Evolutionary conservation across 2,797 vertebrate genomes (phyloP), one percentile per base, ranked within the genome.

Genomic region (Falco biarmicus): DNA sequence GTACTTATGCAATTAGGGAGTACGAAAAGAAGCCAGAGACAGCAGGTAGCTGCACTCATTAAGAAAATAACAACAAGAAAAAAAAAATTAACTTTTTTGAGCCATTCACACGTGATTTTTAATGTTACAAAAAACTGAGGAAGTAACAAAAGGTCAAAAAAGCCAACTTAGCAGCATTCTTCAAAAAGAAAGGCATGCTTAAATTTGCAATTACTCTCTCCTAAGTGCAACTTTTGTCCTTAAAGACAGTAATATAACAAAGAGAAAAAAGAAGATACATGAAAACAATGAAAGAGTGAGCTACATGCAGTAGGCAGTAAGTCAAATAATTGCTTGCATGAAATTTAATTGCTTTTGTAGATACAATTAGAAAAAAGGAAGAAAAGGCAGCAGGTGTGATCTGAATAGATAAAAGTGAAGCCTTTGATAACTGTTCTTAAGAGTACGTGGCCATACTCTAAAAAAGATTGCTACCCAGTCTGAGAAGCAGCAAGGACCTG

Each of bases 271-370:
- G 48, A 83, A 89, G 63, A 51, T 51, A 61, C 11, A 71, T 59
- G 76, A 93, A 96, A 94, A 96, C 92, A 95, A 91, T 84, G 82
- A 47, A 89, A 89, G 78, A 80, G 31, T 89, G 83, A 92, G 79
- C 71, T 78, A 91, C 68, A 60, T 59, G 82, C 54, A 95, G 93
- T 83, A 94, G 94, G 95, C 90, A 95, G 93, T 47, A 78, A 90
- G 95, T 93, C 73, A 94, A 94, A 89, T 94, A 96, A 96, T 93
- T 94, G 84, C 81, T 26, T 56, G 93, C 75, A 87, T 81, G 76
- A 86, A 85, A 90, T 85, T 29, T 94, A 97, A 95, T 81, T 94
- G 73, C 94, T 93, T 95, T 97, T 94, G 84, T 84, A 88, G 82
- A 89, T 4, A 60, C 81, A 94, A 96, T 80, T 94, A 93, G 64